Evolutionary conservation across 1,140 invertebrate genomes (phyloP).

Genomic region (Bacillus rossius): DNA sequence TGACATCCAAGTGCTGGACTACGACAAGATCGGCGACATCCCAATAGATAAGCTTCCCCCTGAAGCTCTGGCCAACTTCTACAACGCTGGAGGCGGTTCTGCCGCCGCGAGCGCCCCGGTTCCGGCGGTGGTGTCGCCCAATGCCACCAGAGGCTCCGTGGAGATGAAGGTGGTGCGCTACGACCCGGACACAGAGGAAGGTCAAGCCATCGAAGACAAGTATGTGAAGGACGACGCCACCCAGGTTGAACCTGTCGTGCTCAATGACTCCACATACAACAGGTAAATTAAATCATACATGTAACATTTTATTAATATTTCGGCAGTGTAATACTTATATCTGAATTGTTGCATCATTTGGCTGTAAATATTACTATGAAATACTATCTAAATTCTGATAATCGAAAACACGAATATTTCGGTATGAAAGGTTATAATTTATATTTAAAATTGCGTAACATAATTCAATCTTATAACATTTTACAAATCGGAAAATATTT

Average conservation of each 20-base stretch:
- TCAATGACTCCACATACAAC: constrained; percentile 69
- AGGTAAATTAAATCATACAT: no score
- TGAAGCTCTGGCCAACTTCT: constrained; percentile 78
- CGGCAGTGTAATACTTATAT: no score
- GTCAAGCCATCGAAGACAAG: constrained; percentile 60
- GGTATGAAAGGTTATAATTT: no score
- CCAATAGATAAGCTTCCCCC: constrained; percentile 76
- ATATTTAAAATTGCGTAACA: no score
- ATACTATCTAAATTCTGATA: no score
- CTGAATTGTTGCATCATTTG: no score
- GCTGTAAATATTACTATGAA: no score
- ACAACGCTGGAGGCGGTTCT: constrained; percentile 59
- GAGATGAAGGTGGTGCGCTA: constrained; percentile 82
- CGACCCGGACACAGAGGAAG: constrained; percentile 65
- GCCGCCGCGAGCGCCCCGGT: constrained; percentile 59
- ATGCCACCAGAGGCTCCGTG: constrained; percentile 41
- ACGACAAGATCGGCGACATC: constrained; percentile 84
- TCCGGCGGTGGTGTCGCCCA: constrained; percentile 45
- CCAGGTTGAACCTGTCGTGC: constrained; percentile 62
- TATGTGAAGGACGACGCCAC: constrained; percentile 68
- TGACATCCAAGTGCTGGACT: constrained; percentile 72
- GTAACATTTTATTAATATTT: no score
- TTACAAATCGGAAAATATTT: no score
- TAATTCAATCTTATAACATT: no score
- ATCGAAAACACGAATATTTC: no score